A percentile compares a stretch with the other conserved stretches of the same genome.
Evolutionary conservation across 2,888 invertebrate genomes (phyloP).

Genomic region (Phorcus lineatus): DNA sequence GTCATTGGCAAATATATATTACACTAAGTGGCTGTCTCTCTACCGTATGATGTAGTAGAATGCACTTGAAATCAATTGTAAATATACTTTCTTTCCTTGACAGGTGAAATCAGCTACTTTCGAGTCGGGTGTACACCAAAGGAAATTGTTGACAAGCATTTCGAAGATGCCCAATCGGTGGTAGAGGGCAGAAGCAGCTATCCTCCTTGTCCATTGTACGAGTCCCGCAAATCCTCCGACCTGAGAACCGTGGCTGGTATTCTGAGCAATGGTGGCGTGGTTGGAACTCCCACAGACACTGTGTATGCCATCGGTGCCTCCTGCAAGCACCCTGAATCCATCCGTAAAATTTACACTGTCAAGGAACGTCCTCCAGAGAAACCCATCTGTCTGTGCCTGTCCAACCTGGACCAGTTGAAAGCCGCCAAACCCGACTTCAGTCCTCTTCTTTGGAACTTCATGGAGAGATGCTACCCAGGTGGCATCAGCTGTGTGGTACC

Average conservation of each 20-base stretch:
- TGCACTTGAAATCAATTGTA: no score
- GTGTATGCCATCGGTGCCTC: conserved; percentile 61
- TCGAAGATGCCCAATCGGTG: conserved; percentile 42
- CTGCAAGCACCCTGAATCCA: conserved; percentile 53
- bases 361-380: conserved; percentile 58
- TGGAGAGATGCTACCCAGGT: conserved; percentile 56
- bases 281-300: conserved; percentile 60
- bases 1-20: neutral
- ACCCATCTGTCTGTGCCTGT: conserved; percentile 61
- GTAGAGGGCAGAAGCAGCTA: conserved; percentile 24
- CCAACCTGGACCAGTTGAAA: conserved; percentile 53
- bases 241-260: conserved; percentile 43
- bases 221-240: conserved; percentile 49
- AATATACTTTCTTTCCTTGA: neutral
- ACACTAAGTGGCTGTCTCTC: neutral
- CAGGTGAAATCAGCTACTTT: conserved; percentile 49
- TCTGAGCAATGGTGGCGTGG: conserved; percentile 52
- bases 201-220: conserved; percentile 47
- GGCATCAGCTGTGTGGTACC: conserved; percentile 59
- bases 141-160: conserved; percentile 44
- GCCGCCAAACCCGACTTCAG: conserved; percentile 52
- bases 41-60: no score
- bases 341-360: conserved; percentile 53
- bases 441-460: conserved; percentile 55
- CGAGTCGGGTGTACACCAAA: conserved; percentile 56